These are phyloP conservation scores for Cataglyphis hispanica DNA, from an alignment of 1,140 invertebrate genomes.

Conservation along the genomic window DNA sequence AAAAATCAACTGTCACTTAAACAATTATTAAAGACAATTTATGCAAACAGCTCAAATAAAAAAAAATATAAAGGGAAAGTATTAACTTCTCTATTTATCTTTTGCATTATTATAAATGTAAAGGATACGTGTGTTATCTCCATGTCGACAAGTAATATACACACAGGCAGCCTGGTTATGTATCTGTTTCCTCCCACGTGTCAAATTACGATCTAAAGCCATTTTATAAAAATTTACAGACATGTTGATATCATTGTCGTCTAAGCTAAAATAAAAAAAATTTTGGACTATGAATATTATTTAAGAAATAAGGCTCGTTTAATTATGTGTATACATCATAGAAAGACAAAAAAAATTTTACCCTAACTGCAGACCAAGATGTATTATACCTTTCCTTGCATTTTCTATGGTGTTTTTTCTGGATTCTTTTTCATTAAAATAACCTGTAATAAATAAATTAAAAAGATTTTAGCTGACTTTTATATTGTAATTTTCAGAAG, in stretches of 20 bases:
- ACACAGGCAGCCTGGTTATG: conserved; percentile 98
- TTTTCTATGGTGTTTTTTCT: conserved; percentile 95
- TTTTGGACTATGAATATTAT: conserved; percentile 10
- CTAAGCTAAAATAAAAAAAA: conserved; percentile 87
- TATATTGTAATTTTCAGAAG: neutral
- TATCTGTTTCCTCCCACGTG: conserved; percentile 95
- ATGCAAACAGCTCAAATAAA: too few relatives aligned
- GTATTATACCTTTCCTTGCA: conserved; percentile 93
- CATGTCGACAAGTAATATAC: conserved; percentile 97
- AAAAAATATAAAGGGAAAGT: neutral
- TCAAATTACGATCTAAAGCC: conserved; percentile 95
- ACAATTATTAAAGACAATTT: neutral
- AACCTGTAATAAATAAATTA: conserved; percentile 88
- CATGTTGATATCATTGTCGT: conserved; percentile 96
- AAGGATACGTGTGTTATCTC: conserved; percentile 97
- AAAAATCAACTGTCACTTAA: neutral
- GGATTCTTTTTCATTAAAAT: conserved; percentile 94
- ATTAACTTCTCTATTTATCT: neutral
- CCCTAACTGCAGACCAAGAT: conserved; percentile 92
- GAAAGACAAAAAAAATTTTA: conserved; percentile 73
- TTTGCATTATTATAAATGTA: neutral
- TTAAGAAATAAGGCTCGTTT: conserved; percentile 20
- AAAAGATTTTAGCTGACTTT: conserved; percentile 33
- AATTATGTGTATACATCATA: conserved; percentile 5
- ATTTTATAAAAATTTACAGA: conserved; percentile 99